A percentile compares a stretch with the other conserved stretches of the same genome.
Conservation (phyloP, 2,888 invertebrate species). For the Malacosoma neustria region DNA sequence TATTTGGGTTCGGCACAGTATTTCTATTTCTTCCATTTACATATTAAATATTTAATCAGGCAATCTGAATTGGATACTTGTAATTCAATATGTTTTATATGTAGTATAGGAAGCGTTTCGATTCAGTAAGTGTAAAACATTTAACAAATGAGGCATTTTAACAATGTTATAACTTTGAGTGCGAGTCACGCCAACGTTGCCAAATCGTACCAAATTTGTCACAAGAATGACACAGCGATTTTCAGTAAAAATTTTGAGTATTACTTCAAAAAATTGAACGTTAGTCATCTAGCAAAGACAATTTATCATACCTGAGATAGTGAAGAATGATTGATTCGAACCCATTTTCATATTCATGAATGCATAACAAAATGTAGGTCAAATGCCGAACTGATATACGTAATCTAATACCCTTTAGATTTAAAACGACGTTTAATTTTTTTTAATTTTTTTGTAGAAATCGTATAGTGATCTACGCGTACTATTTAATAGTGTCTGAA, state of each 20-base stretch:
- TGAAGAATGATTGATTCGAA: constrained; percentile 30
- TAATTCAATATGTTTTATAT: too few species aligned
- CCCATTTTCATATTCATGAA: constrained; percentile 30
- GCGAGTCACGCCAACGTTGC: background rate
- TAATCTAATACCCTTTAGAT: too few species aligned
- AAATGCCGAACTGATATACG: constrained; percentile 20
- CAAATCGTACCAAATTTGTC: background rate
- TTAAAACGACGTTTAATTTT: too few species aligned
- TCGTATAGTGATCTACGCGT: too few species aligned
- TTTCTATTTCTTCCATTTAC: too few species aligned
- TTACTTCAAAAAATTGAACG: constrained; percentile 2
- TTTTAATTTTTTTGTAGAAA: too few species aligned
- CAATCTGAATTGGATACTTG: too few species aligned
- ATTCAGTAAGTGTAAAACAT: background rate
- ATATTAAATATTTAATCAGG: too few species aligned
- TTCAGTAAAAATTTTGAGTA: background rate
- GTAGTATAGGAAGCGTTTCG: background rate
- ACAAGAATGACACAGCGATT: background rate
- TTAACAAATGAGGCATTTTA: background rate
- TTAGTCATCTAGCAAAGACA: constrained; percentile 16
- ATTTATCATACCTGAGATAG: constrained; percentile 31
- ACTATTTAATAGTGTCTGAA: too few species aligned
- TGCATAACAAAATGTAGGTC: constrained; percentile 31
- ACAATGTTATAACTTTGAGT: background rate
- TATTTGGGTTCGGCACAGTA: too few species aligned